Evolutionary conservation across 2,797 vertebrate species (phyloP), one percentile per base, ranked within the genome.

Genomic region (Mallotus villosus): DNA sequence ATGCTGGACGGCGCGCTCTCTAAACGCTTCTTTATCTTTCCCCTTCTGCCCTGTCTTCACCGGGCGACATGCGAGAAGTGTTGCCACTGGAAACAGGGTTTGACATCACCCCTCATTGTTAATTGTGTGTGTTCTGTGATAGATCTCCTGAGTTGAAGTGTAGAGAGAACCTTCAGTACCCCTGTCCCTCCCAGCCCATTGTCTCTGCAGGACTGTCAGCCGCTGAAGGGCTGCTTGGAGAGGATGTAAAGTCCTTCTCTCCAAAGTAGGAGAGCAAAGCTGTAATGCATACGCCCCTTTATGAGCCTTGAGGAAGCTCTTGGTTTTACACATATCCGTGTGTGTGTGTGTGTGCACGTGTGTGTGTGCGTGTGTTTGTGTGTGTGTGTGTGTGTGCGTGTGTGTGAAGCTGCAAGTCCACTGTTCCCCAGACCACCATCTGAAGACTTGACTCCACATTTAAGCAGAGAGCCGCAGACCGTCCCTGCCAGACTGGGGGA

Each of bases 71-170:
- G 87, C 78, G 82, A 86, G 78, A 84, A 84, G 51, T 74, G 74
- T 83, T 83, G 79, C 84, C 85, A 79, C 70, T 63, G 72, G 74
- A 81, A 77, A 84, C 78, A 82, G 70, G 71, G 41, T 77, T 85
- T 78, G 77, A 51, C 75, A 41, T 60, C 21, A 75, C 78, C 71
- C 41, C 63, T 74, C 22, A 21, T 74, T 59, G 61, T 29, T 1
- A 71, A 83, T 83, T 80, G 25, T 25, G 58, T 27, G 11, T 61
- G 29, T 63, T 78, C 59, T 5, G 55, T 65, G 78, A 83, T 85
- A 78, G 80, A 34, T 85, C 59, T 68, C 25, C 37, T 12, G 37
- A 41, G 37, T 41, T 41, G 9, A 11, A 41, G 37, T 41, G 8
- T 41, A 41, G 37, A 41, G 7, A 6, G 37, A 41, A 11, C 8